Evolutionary conservation across 1,140 invertebrate species (phyloP), one percentile per base, ranked within the genome.

Genomic region (Drosophila tani): DNA sequence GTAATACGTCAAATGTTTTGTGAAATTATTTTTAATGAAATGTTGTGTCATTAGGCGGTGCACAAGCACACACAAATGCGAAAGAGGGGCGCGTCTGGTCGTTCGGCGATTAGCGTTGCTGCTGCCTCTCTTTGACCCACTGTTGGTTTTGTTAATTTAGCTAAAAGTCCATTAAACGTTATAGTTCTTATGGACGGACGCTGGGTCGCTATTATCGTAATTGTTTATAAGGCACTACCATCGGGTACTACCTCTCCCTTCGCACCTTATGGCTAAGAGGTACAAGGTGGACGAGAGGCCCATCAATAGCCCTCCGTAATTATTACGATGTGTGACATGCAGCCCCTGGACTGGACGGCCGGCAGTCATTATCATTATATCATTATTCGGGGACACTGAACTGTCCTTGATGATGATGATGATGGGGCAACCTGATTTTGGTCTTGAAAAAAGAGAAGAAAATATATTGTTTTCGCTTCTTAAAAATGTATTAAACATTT

Each of bases 11-110:
- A 88, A 83, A 88, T 83, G 78, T 76, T 82, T 80, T 82, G 85
- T 90, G 79, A 90, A 90, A 90, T 90, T 90, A 82, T 91, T 90
- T 90, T 90, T 85, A 85, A 91, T 90, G 85, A 90, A 90, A 85
- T 90, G 79, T 84, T 88, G 85, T 90, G 85, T 85, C 85, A 88
- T 88, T 90, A 88, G 78, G 68, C 64, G 43, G 32, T 51, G 66
- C 40, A 66, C n/a, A 56, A 41, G 51, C 15, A 53, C 35, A 46
- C 11, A 56, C 38, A 55, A 27, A 50, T 49, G 19, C 41, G 12
- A 79, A 63, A 75, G 53, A 75, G 85, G 85, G 85, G 85, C 85
- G 82, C 85, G 85, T 90, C 83, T 67, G 65, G 55, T 41, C 15
- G 40, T 5, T 41, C 53, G 53, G 76, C 71, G 83, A 85, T 86